Evolutionary conservation across 2,797 vertebrate genomes (phyloP), one percentile per base, ranked within the genome.

Genomic region (Hemitrygon akajei): DNA sequence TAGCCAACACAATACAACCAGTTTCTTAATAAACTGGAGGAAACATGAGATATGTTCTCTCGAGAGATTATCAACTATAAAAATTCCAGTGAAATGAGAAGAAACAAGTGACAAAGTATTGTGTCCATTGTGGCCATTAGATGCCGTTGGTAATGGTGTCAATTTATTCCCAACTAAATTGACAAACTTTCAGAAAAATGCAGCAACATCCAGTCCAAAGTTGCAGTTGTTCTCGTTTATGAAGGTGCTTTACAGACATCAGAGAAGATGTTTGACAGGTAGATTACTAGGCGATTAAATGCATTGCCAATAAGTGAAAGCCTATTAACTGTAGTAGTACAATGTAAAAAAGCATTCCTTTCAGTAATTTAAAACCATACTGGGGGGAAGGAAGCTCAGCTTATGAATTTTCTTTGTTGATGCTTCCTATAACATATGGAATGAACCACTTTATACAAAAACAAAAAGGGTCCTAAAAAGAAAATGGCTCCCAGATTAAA

Each of bases 331-430:
- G 81, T 56, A 84, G 81, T 11, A 18, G 79, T 6, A 80, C 79
- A 80, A 80, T 80, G 79, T 80, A 84, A 47, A 84, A 47, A 56
- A 30, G 27, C 81, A 84, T 84, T 84, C 81, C 47, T 27, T 84
- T 58, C 81, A 56, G 22, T 58, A 58, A 58, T 27, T 25, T 58
- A 84, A 84, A 20, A 84, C 47, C 47, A 84, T 27, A 84, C 14
- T 58, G 47, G 81, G 77, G 71, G 47, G 81, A 84, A 12, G 81
- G 40, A 27, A 56, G 47, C 40, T 27, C 9, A 84, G 81, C 47
- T 84, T 58, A 56, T 25, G 47, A 58, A 84, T 9, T 84, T 84
- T 84, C 81, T 84, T 84, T 11, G 22, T 84, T 84, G 47, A 56
- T 40, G 81, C 47, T 27, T 84, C 27, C 0, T 27, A 58, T 5